Base-by-base conservation (phyloP, 1,140 invertebrate genomes). In the Drosophila nigromelanica region DNA sequence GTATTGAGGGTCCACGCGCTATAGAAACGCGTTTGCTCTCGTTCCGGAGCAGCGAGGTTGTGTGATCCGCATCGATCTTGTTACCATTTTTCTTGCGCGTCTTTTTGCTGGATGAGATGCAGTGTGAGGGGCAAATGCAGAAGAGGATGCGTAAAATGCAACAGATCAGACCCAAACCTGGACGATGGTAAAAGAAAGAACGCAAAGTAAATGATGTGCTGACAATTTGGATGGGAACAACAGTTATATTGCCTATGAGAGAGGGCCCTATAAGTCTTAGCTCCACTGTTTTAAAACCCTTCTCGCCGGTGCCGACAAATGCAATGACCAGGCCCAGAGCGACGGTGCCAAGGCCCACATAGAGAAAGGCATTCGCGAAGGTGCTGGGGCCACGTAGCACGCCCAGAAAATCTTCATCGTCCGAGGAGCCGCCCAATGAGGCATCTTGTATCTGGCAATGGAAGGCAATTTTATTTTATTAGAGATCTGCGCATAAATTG, bases 261-360 rank as follows among this genome's bases (percentile, higher is more conserved):
- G 95, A 95, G 40, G 97, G 97, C 40, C 96, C 97, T 90, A 97
- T 96, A 68, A 97, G 94, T 59, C 96, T 94, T 50, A 97, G 92
- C 91, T 97, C 96, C 42, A 95, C 94, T 51, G 96, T 97, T 92
- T 97, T 96, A 93, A 97, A 97, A 78, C 96, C 96, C 92, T 97
- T 97, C 92, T 97, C 97, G 70, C 97, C 96, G 52, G 96, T 96
- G 72, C 97, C 97, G 24, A 97, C 96, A 92, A 97, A 97, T 74
- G 96, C 96, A 67, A 97, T 96, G 69, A 97, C 95, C 59, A 97
- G 94, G 14, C 96, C 97, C 45, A 97, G 93, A 5, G 96, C 95
- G 27, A 96, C 95, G 8, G 95, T 96, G 43, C 95, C 96, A 37
- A 97, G 93, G n/a, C 96, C 96, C 11, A 97, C 95, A 91, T 97